Conservation (phyloP, 1,140 invertebrate species). For the Harlomillsia oculata region DNA sequence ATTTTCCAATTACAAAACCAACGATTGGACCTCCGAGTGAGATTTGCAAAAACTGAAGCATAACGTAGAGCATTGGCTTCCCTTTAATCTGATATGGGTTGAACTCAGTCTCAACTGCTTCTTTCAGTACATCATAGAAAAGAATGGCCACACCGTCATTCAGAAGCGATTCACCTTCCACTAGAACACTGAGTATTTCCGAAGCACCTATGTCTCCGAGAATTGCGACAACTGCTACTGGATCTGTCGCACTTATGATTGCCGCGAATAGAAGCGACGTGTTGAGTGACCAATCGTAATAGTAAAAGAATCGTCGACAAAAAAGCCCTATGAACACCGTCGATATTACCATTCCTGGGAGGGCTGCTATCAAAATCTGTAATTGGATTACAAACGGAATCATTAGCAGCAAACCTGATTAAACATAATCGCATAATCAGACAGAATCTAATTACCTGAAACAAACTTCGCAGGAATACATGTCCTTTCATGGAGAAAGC, state of each 20-base stretch:
- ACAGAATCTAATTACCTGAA: slow-evolving; percentile 20
- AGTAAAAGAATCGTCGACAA: slow-evolving; percentile 36
- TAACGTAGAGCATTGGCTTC: not conserved
- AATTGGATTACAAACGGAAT: not conserved
- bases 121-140: slow-evolving; percentile 37
- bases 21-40: slow-evolving; percentile 39
- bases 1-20: slow-evolving; percentile 41
- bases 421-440: not conserved
- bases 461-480: slow-evolving; percentile 40
- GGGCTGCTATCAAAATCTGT: slow-evolving; percentile 18
- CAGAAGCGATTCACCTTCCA: slow-evolving; percentile 45
- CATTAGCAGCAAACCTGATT: not conserved
- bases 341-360: slow-evolving; percentile 36
- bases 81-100: not conserved
- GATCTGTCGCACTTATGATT: slow-evolving; percentile 44
- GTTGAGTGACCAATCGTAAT: slow-evolving; percentile 34
- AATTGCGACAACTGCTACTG: slow-evolving; percentile 43
- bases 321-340: slow-evolving; percentile 38
- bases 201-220: slow-evolving; percentile 42
- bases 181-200: slow-evolving; percentile 40
- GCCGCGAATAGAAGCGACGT: slow-evolving; percentile 41
- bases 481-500: slow-evolving; percentile 44
- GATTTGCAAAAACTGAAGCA: not conserved
- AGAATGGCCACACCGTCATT: slow-evolving; percentile 47
- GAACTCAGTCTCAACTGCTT: no score